Percentiles rank a stretch among this genome's conserved stretches.
Evolutionary conservation across 2,113 vertebrate genomes (phyloP).

Genomic region (Apodemus sylvaticus): DNA sequence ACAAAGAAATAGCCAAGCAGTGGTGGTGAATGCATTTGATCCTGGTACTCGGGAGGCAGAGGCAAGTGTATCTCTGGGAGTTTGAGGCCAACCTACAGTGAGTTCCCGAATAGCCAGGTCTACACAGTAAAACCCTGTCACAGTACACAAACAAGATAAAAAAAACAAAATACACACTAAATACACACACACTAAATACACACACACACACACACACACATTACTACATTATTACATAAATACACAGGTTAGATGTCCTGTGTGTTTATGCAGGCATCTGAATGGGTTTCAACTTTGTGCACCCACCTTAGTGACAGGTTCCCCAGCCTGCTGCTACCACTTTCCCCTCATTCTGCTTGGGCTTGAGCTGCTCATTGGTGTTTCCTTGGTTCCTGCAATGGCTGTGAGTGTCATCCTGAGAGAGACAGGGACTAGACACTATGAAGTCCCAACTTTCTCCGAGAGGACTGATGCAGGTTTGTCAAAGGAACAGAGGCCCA

Average conservation of each 20-base stretch:
- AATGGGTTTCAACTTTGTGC: background rate
- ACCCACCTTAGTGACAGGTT: accelerated
- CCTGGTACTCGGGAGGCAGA: background rate
- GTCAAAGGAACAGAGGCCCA: no score
- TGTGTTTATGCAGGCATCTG: accelerated
- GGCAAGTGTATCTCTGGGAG: background rate
- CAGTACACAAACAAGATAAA: background rate
- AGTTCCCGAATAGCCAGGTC: background rate
- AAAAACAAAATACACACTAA: background rate
- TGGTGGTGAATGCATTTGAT: background rate
- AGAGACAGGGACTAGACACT: background rate
- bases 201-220: background rate
- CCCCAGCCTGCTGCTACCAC: no score
- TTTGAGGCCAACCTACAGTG: background rate
- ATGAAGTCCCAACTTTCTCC: background rate
- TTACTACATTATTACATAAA: background rate
- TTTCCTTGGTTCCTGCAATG: background rate
- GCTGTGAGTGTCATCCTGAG: no score
- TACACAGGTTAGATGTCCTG: no score
- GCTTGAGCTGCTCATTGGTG: background rate
- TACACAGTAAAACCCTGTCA: background rate
- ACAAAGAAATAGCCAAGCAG: background rate
- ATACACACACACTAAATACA: background rate
- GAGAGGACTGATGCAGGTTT: background rate
- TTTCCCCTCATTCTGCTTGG: background rate